Conservation (phyloP, 2,888 invertebrate species). For the Alloplasta piceator region DNA sequence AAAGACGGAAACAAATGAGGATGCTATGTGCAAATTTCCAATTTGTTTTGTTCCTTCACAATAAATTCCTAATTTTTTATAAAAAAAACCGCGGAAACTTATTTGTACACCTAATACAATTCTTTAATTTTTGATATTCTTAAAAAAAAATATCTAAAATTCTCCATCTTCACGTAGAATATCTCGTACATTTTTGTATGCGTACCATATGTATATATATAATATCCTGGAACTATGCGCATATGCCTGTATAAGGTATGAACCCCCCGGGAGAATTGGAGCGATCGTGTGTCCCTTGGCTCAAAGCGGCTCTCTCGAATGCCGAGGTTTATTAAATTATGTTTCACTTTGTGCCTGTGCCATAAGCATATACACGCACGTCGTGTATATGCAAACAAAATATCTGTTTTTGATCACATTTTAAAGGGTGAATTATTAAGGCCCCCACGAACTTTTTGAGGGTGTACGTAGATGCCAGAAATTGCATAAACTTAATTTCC, state of each 20-base stretch:
- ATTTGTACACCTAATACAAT: too few species aligned
- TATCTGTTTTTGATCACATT: slow-evolving; percentile 36
- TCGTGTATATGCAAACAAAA: too few species aligned
- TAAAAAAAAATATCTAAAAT: too few species aligned
- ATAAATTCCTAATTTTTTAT: too few species aligned
- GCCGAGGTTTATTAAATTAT: slow-evolving; percentile 64
- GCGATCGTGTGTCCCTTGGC: slow-evolving; percentile 54
- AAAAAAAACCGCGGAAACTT: too few species aligned
- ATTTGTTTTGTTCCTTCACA: too few species aligned
- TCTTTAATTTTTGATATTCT: too few species aligned
- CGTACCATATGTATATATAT: background rate
- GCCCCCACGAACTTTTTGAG: background rate
- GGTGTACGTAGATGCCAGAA: too few species aligned
- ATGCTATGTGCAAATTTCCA: too few species aligned
- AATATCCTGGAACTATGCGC: too few species aligned
- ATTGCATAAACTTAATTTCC: slow-evolving; percentile 25
- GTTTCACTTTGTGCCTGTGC: slow-evolving; percentile 32
- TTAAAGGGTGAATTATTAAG: background rate
- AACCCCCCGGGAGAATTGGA: slow-evolving; percentile 56
- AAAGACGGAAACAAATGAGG: too few species aligned
- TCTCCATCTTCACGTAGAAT: background rate
- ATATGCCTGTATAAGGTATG: slow-evolving; percentile 5
- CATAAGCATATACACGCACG: background rate
- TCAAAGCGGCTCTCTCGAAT: slow-evolving; percentile 47
- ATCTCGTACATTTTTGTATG: background rate